Percentiles rank a stretch among this genome's conserved stretches.
phyloP scores from a whole-genome alignment of 2,113 vertebrate genomes.

The Chaenocephalus aceratus region DNA sequence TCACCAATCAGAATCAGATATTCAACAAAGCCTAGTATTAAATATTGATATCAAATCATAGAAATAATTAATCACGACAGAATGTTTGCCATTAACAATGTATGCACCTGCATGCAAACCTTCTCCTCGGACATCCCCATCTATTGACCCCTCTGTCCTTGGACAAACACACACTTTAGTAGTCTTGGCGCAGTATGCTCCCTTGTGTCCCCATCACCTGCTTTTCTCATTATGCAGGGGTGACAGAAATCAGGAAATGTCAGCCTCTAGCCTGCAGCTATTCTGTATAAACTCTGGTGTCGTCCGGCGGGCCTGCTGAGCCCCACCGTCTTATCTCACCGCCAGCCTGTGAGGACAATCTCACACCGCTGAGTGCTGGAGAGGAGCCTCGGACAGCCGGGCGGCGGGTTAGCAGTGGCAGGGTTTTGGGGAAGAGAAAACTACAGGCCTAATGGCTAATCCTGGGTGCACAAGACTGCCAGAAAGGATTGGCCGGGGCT shows the following conservation, averaged over 20 bases:
- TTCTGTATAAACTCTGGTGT: slow-evolving; percentile 35
- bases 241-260: slow-evolving; percentile 63
- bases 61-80: not conserved
- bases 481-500: slow-evolving; percentile 55
- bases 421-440: slow-evolving; percentile 47
- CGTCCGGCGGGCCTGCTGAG: slow-evolving; percentile 56
- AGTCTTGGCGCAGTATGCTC: slow-evolving; percentile 46
- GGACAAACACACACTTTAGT: slow-evolving; percentile 44
- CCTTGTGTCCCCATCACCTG: slow-evolving; percentile 68
- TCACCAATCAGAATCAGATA: too few species aligned
- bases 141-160: slow-evolving; percentile 32
- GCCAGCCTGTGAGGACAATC: slow-evolving; percentile 60
- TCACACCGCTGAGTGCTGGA: slow-evolving; percentile 56
- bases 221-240: slow-evolving; percentile 47
- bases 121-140: slow-evolving; percentile 17
- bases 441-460: slow-evolving; percentile 64
- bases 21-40: too few species aligned
- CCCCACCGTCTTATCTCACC: slow-evolving; percentile 61
- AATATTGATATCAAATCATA: not conserved
- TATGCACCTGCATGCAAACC: not conserved
- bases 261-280: slow-evolving; percentile 45
- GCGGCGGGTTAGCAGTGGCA: slow-evolving; percentile 38
- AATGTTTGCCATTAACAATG: not conserved
- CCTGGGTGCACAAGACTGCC: slow-evolving; percentile 61
- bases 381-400: slow-evolving; percentile 52